phyloP scores from a whole-genome alignment of 2,113 vertebrate species.

The Galemys pyrenaicus region DNA sequence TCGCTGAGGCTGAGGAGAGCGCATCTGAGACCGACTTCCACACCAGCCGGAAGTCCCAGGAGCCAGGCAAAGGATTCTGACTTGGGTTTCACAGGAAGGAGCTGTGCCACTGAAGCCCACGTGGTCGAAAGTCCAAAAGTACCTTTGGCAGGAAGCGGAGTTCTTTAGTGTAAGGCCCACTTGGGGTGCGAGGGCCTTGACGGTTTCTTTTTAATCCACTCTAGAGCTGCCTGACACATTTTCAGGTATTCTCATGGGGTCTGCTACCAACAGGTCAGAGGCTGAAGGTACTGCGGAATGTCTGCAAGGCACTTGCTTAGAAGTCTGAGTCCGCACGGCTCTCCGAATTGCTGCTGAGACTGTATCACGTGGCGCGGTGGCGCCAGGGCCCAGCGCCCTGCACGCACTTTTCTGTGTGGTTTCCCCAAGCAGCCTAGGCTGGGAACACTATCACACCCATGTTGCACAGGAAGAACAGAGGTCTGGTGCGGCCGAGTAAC shows the following conservation, averaged over 20 bases:
- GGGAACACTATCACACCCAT: background rate
- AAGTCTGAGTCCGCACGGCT: background rate
- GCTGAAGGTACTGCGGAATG: background rate
- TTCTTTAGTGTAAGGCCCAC: background rate
- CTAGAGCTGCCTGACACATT: background rate
- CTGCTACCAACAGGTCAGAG: background rate
- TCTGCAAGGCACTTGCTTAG: background rate
- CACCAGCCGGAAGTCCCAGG: background rate
- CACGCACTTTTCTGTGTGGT: background rate
- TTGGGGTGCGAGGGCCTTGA: background rate
- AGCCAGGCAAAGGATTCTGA: background rate
- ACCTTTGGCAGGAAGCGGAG: background rate
- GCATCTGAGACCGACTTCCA: background rate
- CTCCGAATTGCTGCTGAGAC: background rate
- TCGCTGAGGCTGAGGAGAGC: background rate
- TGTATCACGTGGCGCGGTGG: background rate
- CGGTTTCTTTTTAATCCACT: background rate
- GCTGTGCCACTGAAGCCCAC: background rate
- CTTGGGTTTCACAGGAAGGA: conserved; percentile 15
- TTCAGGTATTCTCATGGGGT: background rate
- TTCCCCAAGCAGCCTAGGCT: background rate
- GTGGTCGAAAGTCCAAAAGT: background rate
- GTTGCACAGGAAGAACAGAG: background rate
- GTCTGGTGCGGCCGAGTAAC: background rate
- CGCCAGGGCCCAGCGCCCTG: background rate